These are phyloP conservation scores for Epinephelus awoara DNA, from an alignment of 2,797 vertebrate genomes.

Conservation along the genomic window DNA sequence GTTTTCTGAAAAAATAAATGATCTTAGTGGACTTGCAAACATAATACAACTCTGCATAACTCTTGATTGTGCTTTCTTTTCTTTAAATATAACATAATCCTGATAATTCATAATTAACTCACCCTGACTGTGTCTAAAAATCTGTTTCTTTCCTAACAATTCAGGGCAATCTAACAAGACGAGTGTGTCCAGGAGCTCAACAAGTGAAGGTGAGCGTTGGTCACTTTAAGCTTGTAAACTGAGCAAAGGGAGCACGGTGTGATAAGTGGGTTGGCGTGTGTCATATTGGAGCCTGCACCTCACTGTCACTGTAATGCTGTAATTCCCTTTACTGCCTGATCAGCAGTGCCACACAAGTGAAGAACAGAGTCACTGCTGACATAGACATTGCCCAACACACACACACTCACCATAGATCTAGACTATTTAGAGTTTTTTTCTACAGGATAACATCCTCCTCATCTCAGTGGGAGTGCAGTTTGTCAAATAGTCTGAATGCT, in stretches of 20 bases:
- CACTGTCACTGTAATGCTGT: constrained; percentile 44
- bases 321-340: constrained; percentile 68
- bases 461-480: constrained; percentile 24
- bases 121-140: constrained; percentile 5
- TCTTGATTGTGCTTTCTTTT: background rate
- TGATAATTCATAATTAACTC: background rate
- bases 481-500: constrained; percentile 21
- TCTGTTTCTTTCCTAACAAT: constrained; percentile 33
- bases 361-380: constrained; percentile 69
- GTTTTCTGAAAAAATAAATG: background rate
- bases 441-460: constrained; percentile 28
- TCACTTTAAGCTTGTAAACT: constrained; percentile 17
- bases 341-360: constrained; percentile 71
- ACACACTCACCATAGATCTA: constrained; percentile 1
- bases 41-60: background rate
- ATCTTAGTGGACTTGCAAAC: background rate
- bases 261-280: constrained; percentile 25
- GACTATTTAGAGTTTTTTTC: constrained; percentile 18
- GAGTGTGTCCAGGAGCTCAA: constrained; percentile 76
- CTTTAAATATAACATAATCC: background rate
- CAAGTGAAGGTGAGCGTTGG: constrained; percentile 68
- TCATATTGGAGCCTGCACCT: constrained; percentile 40
- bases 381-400: constrained; percentile 46
- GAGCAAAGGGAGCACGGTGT: constrained; percentile 5
- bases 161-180: constrained; percentile 78